Conservation (phyloP, 2,797 vertebrate genomes). For the Cottoperca gobio region DNA sequence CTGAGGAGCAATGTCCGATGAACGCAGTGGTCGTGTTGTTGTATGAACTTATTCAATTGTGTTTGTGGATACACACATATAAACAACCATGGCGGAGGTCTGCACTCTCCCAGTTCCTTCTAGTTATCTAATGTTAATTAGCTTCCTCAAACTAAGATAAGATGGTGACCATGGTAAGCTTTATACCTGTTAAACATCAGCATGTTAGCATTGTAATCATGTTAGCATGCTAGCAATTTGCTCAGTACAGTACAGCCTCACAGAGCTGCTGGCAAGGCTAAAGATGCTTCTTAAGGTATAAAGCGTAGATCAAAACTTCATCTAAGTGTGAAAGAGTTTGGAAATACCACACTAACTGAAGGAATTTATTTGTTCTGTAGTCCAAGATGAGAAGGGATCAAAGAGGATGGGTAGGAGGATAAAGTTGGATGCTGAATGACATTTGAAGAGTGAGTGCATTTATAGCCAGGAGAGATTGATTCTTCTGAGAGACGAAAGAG, state of each 20-base stretch:
- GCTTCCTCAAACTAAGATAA: background rate
- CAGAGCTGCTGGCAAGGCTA: background rate
- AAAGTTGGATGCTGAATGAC: conserved; percentile 64
- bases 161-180: background rate
- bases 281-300: background rate
- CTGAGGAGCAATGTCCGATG: conserved; percentile 10
- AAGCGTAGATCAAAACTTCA: background rate
- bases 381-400: conserved; percentile 57
- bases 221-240: background rate
- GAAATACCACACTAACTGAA: conserved; percentile 13
- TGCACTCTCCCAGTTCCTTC: too few species aligned
- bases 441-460: conserved; percentile 58
- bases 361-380: background rate
- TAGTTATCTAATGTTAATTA: background rate
- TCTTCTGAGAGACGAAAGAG: conserved; percentile 50
- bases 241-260: background rate
- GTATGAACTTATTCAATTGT: too few species aligned
- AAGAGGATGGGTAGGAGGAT: conserved; percentile 61
- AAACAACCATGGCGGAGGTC: too few species aligned
- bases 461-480: conserved; percentile 63
- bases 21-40: conserved; percentile 18
- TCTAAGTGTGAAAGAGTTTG: background rate
- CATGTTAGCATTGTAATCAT: background rate
- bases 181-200: background rate
- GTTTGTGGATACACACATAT: too few species aligned